These are phyloP conservation scores for Nothoprocta pentlandii DNA, from an alignment of 2,113 vertebrate species.

Conservation along the genomic window DNA sequence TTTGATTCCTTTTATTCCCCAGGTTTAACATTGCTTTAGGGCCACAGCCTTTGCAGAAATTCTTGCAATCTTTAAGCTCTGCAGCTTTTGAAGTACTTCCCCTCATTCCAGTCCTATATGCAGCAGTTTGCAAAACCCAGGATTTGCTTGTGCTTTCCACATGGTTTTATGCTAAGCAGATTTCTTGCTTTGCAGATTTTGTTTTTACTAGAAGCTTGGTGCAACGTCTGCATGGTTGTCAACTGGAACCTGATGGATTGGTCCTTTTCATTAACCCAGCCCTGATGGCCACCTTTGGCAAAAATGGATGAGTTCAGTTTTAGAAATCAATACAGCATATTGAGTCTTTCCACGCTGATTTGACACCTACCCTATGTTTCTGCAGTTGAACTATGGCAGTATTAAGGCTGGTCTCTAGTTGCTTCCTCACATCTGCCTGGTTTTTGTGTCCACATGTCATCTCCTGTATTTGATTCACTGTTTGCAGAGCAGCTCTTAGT, in stretches of 20 bases:
- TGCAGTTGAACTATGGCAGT: not conserved
- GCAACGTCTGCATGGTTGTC: not conserved
- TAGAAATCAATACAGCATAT: not conserved
- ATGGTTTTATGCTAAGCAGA: not conserved
- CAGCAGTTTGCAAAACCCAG: not conserved
- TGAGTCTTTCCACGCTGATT: not conserved
- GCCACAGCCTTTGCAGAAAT: not conserved
- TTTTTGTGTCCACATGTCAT: not conserved
- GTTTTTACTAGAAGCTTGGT: not conserved
- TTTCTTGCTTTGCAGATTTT: not conserved
- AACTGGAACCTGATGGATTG: not conserved
- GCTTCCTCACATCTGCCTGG: not conserved
- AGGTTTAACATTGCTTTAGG: not conserved
- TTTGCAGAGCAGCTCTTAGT: not conserved
- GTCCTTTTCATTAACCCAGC: not conserved
- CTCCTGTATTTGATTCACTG: not conserved
- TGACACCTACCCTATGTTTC: not conserved
- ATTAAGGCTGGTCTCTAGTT: not conserved
- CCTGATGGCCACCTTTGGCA: not conserved
- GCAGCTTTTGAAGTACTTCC: not conserved
- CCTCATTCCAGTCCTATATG: not conserved
- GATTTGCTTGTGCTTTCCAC: not conserved
- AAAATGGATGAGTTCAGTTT: rapidly evolving
- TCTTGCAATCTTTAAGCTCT: not conserved
- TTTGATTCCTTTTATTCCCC: not conserved